phyloP scores from a whole-genome alignment of 2,113 vertebrate species.

The Xenopus laevis region DNA sequence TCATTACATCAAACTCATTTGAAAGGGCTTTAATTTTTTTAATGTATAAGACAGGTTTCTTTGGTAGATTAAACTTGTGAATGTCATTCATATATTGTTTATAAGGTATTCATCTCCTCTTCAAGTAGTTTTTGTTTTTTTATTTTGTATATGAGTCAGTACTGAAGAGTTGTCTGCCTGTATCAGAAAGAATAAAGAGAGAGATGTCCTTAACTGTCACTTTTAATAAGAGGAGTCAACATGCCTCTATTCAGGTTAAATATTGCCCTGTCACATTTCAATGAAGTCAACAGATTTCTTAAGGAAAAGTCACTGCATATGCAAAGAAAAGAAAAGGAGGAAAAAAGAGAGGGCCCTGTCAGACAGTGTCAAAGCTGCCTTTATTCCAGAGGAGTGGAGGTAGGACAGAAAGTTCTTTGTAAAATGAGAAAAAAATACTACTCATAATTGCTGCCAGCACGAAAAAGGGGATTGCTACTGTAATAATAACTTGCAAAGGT shows the following conservation, averaged over 20 bases:
- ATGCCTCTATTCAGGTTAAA: constrained; percentile 94
- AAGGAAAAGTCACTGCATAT: constrained; percentile 85
- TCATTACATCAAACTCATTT: constrained; percentile 77
- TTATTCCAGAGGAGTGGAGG: constrained; percentile 73
- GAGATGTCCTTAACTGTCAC: constrained; percentile 92
- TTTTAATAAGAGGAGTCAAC: constrained; percentile 95
- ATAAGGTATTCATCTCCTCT: constrained; percentile 83
- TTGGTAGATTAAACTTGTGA: constrained; percentile 95
- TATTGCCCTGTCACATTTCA: constrained; percentile 93
- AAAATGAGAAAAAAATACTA: constrained; percentile 82
- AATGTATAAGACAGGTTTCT: constrained; percentile 84
- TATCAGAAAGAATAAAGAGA: constrained; percentile 94
- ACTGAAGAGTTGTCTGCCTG: constrained; percentile 85
- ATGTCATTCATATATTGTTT: constrained; percentile 98
- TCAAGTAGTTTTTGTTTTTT: constrained; percentile 88
- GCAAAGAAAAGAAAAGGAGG: constrained; percentile 76
- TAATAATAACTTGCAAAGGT: constrained; percentile 92
- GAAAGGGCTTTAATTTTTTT: constrained; percentile 83
- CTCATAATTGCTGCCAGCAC: constrained; percentile 90
- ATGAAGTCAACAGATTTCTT: constrained; percentile 95
- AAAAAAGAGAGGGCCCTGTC: constrained; percentile 74
- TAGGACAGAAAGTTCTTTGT: constrained; percentile 79
- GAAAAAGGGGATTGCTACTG: constrained; percentile 91
- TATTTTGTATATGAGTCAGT: constrained; percentile 92
- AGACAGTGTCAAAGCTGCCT: constrained; percentile 86